phyloP scores from a whole-genome alignment of 2,888 invertebrate genomes.

The Trachelus stipa region DNA sequence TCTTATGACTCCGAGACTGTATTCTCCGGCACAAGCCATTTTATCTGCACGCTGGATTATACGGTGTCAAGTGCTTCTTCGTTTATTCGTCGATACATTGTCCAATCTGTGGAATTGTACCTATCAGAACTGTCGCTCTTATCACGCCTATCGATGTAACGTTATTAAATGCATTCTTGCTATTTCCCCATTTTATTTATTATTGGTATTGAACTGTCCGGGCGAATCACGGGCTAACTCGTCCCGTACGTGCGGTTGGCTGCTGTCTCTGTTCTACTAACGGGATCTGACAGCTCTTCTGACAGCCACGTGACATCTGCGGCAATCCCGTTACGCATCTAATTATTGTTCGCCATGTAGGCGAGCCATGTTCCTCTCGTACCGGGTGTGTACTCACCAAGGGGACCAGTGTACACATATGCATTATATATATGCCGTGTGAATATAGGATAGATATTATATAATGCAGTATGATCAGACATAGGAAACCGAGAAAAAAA shows the following conservation, averaged over 20 bases:
- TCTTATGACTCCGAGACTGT: background rate
- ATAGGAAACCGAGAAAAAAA: background rate
- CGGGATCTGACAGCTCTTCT: slow-evolving; percentile 61
- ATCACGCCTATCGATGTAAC: background rate
- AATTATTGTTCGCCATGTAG: slow-evolving; percentile 58
- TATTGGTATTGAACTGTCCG: slow-evolving; percentile 21
- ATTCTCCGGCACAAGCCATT: background rate
- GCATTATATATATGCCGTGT: background rate
- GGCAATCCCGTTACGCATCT: slow-evolving; percentile 60
- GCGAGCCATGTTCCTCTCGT: slow-evolving; percentile 21
- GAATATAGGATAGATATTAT: background rate
- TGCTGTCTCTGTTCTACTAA: slow-evolving; percentile 34
- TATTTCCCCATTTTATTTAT: slow-evolving; percentile 16
- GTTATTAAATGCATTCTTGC: slow-evolving; percentile 6
- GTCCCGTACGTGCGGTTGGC: slow-evolving; percentile 23
- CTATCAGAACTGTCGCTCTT: background rate
- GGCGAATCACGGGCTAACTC: slow-evolving; percentile 19
- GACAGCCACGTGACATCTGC: slow-evolving; percentile 64
- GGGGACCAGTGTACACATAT: background rate
- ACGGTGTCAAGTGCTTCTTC: background rate
- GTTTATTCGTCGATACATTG: background rate
- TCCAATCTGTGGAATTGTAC: background rate
- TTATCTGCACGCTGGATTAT: background rate
- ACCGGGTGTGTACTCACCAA: background rate
- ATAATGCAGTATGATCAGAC: background rate